Evolutionary conservation across 2,888 invertebrate genomes (phyloP), one percentile per base, ranked within the genome.

Genomic region (Frankliniella intonsa): DNA sequence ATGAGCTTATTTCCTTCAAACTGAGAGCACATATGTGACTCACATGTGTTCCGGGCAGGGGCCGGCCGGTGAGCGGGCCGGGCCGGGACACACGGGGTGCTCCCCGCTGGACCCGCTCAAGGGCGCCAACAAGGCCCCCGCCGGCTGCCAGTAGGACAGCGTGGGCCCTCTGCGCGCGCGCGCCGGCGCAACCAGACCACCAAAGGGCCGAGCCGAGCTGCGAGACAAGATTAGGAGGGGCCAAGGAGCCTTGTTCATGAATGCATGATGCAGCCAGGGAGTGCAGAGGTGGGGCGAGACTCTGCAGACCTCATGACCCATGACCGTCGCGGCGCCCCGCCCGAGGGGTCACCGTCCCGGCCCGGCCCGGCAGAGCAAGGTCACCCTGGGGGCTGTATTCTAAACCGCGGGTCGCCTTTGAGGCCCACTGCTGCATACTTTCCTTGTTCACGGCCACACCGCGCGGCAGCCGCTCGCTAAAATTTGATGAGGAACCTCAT

Each of bases 181-280:
- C n/a, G n/a, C n/a, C n/a, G n/a, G n/a, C n/a, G n/a, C n/a, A n/a
- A n/a, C n/a, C n/a, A n/a, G n/a, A n/a, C n/a, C n/a, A n/a, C n/a
- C n/a, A n/a, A 38, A 38, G 38, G 38, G 3, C 2, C 38, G 38
- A 38, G 38, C 38, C n/a, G n/a, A n/a, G 38, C 3, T 5, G 38
- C 38, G 38, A 38, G 38, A 38, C 38, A 38, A 38, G 38, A 38
- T 38, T 38, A 5, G 3, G 38, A 5, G 5, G 38, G 38, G 38
- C 38, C 25, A 22, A 8, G 5, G 25, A 76, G 69, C 12, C 69
- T 76, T 9, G 69, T 22, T 76, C 69, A 76, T 76, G 69, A 76
- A 76, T 76, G 69, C 25, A 25, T 76, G 69, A 76, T 76, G 69
- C 69, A 9, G 69, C 69, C n/a, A n/a, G n/a, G n/a, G n/a, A n/a